phyloP scores from a whole-genome alignment of 1,140 invertebrate species.

The Drosophila melanogaster region DNA sequence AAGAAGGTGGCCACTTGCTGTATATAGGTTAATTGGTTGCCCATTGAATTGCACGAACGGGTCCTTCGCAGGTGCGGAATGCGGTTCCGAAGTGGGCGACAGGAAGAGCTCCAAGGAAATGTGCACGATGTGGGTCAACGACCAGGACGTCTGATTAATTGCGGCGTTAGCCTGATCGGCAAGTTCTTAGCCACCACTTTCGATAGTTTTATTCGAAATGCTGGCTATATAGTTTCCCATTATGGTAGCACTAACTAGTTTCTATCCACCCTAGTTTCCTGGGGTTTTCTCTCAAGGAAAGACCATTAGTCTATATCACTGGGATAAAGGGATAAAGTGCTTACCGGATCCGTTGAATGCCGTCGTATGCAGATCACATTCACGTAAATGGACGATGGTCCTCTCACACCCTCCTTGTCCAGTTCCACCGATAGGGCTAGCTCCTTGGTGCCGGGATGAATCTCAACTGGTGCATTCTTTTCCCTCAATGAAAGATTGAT shows the following conservation, averaged over 20 bases:
- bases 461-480: slow-evolving; percentile 90
- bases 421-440: slow-evolving; percentile 90
- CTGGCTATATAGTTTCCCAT: not conserved
- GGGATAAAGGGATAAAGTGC: not conserved
- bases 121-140: slow-evolving; percentile 36
- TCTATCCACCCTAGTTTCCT: not conserved
- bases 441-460: slow-evolving; percentile 91
- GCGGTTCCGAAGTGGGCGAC: slow-evolving; percentile 40
- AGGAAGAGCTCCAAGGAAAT: slow-evolving; percentile 34
- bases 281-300: not conserved
- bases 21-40: slow-evolving; percentile 77
- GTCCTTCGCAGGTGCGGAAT: slow-evolving; percentile 56
- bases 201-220: not conserved
- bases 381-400: slow-evolving; percentile 93
- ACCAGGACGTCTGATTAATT: slow-evolving; percentile 41
- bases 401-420: slow-evolving; percentile 93
- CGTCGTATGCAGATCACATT: slow-evolving; percentile 93
- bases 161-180: slow-evolving; percentile 23
- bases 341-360: slow-evolving; percentile 90
- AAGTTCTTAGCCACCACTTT: slow-evolving; percentile 12
- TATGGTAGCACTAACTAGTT: not conserved
- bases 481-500: slow-evolving; percentile 92
- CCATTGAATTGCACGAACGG: slow-evolving; percentile 62
- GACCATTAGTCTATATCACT: no score
- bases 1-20: slow-evolving; percentile 24